Base-by-base conservation (phyloP, 2,888 invertebrate species). In the Nipponacmea schrenckii region DNA sequence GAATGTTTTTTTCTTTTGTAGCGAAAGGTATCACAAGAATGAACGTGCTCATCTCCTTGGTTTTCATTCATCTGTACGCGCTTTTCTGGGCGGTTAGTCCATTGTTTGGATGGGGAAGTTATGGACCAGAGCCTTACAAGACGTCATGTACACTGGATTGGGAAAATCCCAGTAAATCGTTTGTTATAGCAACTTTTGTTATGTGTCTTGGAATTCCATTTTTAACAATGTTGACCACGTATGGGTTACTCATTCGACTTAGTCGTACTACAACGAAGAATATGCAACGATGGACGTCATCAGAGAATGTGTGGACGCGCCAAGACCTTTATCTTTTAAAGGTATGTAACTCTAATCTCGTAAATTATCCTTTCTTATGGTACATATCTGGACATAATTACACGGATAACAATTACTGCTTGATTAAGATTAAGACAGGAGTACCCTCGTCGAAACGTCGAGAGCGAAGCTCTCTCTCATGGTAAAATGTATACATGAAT, bases 101-200 rank as follows among this genome's bases (percentile, higher is more conserved):
- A 0, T 56, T 80, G 39, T 67, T 79, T 45, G 80, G 80, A 12
- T 79, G 79, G 80, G 80, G 79, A 3, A 62, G 67, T 62, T 80
- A 80, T 68, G 78, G 74, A 20, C 74, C 74, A 12, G 78, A 77
- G 67, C 77, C 77, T 15, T 79, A 76, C 69, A 71, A 68, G 10
- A 71, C 72, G 20, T 70, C 79, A 3, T 79, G 80, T 67, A 76
- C 78, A 1, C 68, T 80, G 8, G 66, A 71, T 69, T 80, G 80
- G 80, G 67, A 71, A 10, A 17, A 66, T 15, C 73, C 71, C 5
- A 71, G 76, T 67, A 69, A 69, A 4, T 75, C 78, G 20, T 78
- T 70, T 68, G 74, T 77, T 10, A 71, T 76, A 24, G 72, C 75
- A 27, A 64, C 71, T 20, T 77, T 75, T 68, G 31, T 78, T n/a